A percentile compares a stretch with the other conserved stretches of the same genome.
phyloP scores from a whole-genome alignment of 2,113 vertebrate species.

The Pristiophorus japonicus region DNA sequence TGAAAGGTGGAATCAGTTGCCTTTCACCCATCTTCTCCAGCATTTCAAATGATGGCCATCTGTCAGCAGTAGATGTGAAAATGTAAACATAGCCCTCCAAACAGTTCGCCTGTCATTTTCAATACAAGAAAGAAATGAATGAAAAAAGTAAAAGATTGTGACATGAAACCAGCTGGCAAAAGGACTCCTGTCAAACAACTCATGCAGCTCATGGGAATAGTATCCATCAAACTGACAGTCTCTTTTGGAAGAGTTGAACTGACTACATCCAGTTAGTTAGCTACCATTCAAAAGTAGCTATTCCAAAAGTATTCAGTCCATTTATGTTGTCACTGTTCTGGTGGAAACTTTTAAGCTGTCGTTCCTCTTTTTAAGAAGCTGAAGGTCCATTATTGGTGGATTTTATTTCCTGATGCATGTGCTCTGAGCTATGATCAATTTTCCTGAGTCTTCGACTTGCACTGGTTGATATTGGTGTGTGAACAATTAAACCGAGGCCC shows the following conservation, averaged over 20 bases:
- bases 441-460: neutral
- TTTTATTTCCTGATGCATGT: neutral
- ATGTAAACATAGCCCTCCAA: conserved; percentile 25
- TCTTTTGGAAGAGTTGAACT: conserved; percentile 4
- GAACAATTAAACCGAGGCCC: neutral
- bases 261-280: conserved; percentile 25
- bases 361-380: neutral
- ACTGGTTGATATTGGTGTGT: neutral
- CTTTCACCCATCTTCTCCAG: neutral
- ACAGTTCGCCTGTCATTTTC: conserved; percentile 7
- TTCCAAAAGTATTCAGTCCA: neutral
- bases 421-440: neutral
- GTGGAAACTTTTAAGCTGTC: neutral
- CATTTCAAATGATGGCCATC: conserved; percentile 21
- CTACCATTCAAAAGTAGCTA: conserved; percentile 9
- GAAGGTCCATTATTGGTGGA: neutral
- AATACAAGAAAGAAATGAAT: neutral
- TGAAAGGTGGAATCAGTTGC: neutral
- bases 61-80: conserved; percentile 23
- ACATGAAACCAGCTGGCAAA: conserved; percentile 37
- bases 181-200: conserved; percentile 37
- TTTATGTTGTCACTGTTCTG: neutral
- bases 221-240: conserved; percentile 21
- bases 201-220: conserved; percentile 32
- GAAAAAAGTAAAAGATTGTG: conserved; percentile 17